Percentiles rank a stretch among this genome's conserved stretches.
Conservation (phyloP, 1,140 invertebrate species). For the Harlomillsia oculata region DNA sequence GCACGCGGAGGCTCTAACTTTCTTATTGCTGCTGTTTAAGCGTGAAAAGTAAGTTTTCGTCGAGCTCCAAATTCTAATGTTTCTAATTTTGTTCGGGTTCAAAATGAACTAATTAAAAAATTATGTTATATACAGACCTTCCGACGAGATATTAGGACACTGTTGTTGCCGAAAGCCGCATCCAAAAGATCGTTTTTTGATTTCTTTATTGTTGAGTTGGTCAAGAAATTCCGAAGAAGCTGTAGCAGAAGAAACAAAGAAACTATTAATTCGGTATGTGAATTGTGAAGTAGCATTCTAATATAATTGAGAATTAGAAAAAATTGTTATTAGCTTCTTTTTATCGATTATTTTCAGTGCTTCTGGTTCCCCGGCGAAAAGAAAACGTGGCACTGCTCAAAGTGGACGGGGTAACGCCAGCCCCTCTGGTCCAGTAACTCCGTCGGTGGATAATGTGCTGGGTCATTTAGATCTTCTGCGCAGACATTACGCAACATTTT, state of each 20-base stretch:
- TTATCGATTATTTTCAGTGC: constrained; percentile 50
- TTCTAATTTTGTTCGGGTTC: constrained; percentile 2
- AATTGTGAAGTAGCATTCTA: background rate
- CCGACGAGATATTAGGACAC: constrained; percentile 24
- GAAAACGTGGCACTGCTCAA: constrained; percentile 59
- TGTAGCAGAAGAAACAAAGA: constrained; percentile 18
- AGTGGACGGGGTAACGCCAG: constrained; percentile 45
- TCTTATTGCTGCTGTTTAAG: constrained; percentile 78
- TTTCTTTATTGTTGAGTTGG: constrained; percentile 63
- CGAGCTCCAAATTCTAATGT: constrained; percentile 1
- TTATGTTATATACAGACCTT: constrained; percentile 13
- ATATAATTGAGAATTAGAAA: background rate
- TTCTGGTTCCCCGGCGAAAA: constrained; percentile 71
- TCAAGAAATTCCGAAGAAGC: constrained; percentile 38
- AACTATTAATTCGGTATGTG: constrained; percentile 49
- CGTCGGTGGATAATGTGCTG: constrained; percentile 69
- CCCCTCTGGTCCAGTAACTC: constrained; percentile 41
- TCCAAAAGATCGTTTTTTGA: constrained; percentile 44
- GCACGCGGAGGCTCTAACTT: constrained; percentile 86
- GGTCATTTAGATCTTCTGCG: constrained; percentile 84
- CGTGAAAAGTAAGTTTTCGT: constrained; percentile 61
- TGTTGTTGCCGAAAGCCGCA: constrained; percentile 25
- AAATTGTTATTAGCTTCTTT: constrained; percentile 56
- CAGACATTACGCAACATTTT: constrained; percentile 46
- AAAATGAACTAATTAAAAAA: too few relatives aligned